These are phyloP conservation scores for Isichthys henryi DNA, from an alignment of 2,113 vertebrate species.

Conservation along the genomic window DNA sequence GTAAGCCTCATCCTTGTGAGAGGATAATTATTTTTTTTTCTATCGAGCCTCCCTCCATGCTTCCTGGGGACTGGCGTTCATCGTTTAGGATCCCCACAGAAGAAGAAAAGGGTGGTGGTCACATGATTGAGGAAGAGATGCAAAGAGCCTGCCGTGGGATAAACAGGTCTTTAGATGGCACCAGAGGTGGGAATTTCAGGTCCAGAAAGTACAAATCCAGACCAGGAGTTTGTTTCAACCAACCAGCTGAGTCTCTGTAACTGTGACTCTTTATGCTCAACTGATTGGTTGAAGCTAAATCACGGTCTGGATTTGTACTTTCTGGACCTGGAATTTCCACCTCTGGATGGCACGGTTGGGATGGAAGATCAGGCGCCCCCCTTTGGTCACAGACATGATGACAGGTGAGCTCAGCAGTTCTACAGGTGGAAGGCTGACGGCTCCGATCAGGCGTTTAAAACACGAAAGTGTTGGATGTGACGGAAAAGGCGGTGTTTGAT, in stretches of 20 bases:
- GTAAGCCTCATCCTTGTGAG: constrained; percentile 30
- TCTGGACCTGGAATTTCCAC: too few species aligned
- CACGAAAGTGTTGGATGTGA: neutral
- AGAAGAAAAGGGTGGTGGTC: neutral
- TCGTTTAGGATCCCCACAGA: constrained; percentile 23
- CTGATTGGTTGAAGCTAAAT: too few species aligned
- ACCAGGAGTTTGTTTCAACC: too few species aligned
- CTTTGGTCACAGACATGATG: neutral
- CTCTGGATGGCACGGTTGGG: neutral
- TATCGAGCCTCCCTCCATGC: constrained; percentile 24
- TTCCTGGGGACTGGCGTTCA: constrained; percentile 40
- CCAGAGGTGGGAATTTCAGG: too few species aligned
- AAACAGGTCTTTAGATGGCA: neutral
- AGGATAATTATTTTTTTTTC: constrained; percentile 37
- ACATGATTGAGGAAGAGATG: neutral
- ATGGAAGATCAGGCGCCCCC: neutral
- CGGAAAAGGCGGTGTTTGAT: neutral
- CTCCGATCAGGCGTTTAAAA: neutral
- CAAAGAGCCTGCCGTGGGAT: neutral
- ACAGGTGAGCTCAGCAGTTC: neutral
- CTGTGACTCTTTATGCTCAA: too few species aligned
- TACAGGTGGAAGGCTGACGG: neutral
- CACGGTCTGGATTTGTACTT: too few species aligned
- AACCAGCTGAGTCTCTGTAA: too few species aligned
- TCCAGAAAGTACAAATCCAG: too few species aligned